phyloP scores from a whole-genome alignment of 2,888 invertebrate species.

The Epicampocera succincta region DNA sequence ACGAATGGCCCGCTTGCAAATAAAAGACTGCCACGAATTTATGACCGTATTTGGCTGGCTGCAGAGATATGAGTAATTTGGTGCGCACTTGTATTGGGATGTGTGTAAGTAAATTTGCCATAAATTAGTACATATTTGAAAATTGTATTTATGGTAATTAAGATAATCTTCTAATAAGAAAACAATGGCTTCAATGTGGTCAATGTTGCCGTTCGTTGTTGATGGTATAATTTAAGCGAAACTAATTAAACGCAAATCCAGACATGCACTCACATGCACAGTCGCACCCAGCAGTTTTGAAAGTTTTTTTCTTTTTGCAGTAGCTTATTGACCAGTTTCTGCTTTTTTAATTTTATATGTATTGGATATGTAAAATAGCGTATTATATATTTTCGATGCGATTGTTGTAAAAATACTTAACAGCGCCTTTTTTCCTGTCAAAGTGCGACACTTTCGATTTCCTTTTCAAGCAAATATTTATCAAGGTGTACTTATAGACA shows the following conservation, averaged over 20 bases:
- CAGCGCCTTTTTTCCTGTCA: too few species aligned
- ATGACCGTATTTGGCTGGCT: too few species aligned
- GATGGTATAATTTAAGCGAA: constrained; percentile 55
- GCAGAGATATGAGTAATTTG: not conserved
- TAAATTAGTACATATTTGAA: constrained; percentile 31
- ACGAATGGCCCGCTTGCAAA: too few species aligned
- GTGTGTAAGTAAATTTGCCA: not conserved
- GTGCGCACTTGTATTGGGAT: not conserved
- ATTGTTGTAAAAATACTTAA: too few species aligned
- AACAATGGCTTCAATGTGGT: constrained; percentile 43
- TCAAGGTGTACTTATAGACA: too few species aligned
- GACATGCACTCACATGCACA: not conserved
- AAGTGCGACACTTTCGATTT: too few species aligned
- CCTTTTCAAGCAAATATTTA: too few species aligned
- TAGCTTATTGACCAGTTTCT: too few species aligned
- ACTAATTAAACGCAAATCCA: constrained; percentile 66
- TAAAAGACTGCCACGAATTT: too few species aligned
- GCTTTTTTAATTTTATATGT: too few species aligned
- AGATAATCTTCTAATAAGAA: constrained; percentile 57
- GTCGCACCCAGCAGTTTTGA: not conserved
- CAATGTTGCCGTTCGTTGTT: constrained; percentile 30
- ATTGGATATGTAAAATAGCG: too few species aligned
- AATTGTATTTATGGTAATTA: constrained; percentile 58
- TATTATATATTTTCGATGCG: too few species aligned
- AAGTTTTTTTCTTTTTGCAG: not conserved